Evolutionary conservation across 37 sponge, comb jelly and placozoan genomes (phyloP).

Genomic region (Spongilla lacustris): DNA sequence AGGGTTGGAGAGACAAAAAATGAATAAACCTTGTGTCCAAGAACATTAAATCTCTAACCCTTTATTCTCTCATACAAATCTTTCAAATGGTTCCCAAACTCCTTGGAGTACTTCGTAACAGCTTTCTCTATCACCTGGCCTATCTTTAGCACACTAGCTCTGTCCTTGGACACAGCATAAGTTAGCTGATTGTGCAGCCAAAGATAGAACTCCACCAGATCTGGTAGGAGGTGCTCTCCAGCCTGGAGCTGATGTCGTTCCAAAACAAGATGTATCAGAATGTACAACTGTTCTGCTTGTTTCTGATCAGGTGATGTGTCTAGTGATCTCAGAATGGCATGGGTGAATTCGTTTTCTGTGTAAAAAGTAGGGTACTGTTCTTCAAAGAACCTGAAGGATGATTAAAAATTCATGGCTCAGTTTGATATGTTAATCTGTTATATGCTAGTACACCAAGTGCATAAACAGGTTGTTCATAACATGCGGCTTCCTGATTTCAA

Average conservation of each 20-base stretch:
- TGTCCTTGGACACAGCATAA: conserved; percentile 64
- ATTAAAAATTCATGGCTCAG: too few relatives aligned
- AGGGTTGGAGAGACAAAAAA: too few relatives aligned
- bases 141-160: conserved; percentile 52
- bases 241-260: conserved; percentile 48
- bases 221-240: conserved; percentile 72
- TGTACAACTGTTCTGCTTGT: neutral
- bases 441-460: too few relatives aligned
- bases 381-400: conserved; percentile 34
- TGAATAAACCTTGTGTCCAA: too few relatives aligned
- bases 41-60: neutral
- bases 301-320: conserved; percentile 4
- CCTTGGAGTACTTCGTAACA: conserved; percentile 31
- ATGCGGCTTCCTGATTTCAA: too few relatives aligned
- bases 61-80: conserved; percentile 47
- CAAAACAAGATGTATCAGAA: conserved; percentile 49
- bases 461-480: too few relatives aligned
- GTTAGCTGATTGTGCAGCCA: conserved; percentile 77
- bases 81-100: conserved; percentile 15
- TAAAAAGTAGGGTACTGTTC: conserved; percentile 57
- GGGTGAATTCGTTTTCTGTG: conserved; percentile 32
- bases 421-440: too few relatives aligned
- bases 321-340: conserved; percentile 32
- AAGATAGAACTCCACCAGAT: conserved; percentile 83
- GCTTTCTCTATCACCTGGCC: conserved; percentile 17